phyloP scores from a whole-genome alignment of 1,140 invertebrate species.

The Trichonephila inaurata region DNA sequence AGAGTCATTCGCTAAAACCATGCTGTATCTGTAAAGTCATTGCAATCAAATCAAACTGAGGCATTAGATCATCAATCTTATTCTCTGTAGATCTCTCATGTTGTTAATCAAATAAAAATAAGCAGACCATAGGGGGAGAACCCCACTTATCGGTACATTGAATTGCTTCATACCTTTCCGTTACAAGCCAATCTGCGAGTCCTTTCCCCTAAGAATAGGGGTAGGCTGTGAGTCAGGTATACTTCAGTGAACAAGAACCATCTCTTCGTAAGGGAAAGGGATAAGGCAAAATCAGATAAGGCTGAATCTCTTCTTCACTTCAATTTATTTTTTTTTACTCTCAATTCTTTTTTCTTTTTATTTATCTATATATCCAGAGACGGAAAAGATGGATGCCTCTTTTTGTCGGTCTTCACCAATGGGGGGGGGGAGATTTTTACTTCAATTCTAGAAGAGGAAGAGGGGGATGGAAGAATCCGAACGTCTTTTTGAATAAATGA shows the following conservation, averaged over 20 bases:
- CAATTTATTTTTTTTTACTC: conserved; percentile 44
- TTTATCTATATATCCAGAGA: not conserved
- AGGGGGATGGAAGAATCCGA: not conserved
- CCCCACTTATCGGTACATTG: too few relatives aligned
- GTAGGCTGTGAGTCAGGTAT: not conserved
- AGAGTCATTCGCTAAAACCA: too few relatives aligned
- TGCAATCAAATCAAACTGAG: too few relatives aligned
- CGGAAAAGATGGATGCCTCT: not conserved
- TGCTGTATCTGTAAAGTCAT: too few relatives aligned
- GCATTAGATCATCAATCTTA: too few relatives aligned
- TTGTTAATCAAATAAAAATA: too few relatives aligned
- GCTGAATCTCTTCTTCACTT: not conserved
- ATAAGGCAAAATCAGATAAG: not conserved
- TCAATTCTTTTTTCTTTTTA: not conserved
- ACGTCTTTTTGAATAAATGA: conserved; percentile 48
- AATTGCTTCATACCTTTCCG: too few relatives aligned
- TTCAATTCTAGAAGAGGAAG: not conserved
- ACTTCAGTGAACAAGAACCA: not conserved
- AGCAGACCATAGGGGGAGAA: too few relatives aligned
- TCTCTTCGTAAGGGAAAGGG: not conserved
- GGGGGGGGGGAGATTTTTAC: not conserved
- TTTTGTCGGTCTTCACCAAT: not conserved
- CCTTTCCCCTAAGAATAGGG: too few relatives aligned
- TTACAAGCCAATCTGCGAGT: too few relatives aligned
- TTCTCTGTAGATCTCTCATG: too few relatives aligned